A percentile compares a stretch with the other conserved stretches of the same genome.
These are phyloP conservation scores for Perognathus longimembris DNA, from an alignment of 2,113 vertebrate genomes.

Conservation along the genomic window DNA sequence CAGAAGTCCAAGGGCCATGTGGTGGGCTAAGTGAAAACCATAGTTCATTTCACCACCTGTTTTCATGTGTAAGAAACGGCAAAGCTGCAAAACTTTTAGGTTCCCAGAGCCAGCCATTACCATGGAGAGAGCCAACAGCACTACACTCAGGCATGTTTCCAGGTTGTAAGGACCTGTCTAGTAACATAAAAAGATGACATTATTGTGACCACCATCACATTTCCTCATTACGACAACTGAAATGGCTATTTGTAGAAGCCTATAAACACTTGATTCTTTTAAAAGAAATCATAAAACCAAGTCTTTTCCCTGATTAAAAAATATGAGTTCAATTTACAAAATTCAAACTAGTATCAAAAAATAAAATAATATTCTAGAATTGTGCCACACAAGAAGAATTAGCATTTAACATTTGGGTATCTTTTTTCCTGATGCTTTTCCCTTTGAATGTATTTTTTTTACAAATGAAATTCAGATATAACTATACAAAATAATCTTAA, in stretches of 20 bases:
- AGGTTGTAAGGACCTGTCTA: conserved; percentile 97
- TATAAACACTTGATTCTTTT: not conserved
- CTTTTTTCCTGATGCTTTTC: conserved; percentile 24
- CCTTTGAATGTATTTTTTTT: not conserved
- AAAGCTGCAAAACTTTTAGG: conserved; percentile 96
- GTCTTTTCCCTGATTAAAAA: conserved; percentile 14
- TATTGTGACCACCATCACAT: not conserved
- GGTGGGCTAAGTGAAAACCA: conserved; percentile 98
- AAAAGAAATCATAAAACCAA: not conserved
- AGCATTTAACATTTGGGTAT: not conserved
- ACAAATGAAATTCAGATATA: not conserved
- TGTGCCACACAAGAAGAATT: not conserved
- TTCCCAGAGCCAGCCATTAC: conserved; percentile 98
- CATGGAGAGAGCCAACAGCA: conserved; percentile 95
- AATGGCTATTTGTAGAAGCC: not conserved
- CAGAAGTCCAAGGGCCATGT: conserved; percentile 97
- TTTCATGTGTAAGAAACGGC: conserved; percentile 97
- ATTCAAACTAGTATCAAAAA: not conserved
- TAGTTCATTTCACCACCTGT: conserved; percentile 98
- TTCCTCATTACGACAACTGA: not conserved
- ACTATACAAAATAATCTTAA: not conserved
- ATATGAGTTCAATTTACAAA: not conserved
- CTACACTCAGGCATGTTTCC: conserved; percentile 95
- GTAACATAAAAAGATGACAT: not conserved
- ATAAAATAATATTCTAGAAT: not conserved